Evolutionary conservation across 2,797 vertebrate genomes (phyloP).

Genomic region (Phrynocephalus forsythii): DNA sequence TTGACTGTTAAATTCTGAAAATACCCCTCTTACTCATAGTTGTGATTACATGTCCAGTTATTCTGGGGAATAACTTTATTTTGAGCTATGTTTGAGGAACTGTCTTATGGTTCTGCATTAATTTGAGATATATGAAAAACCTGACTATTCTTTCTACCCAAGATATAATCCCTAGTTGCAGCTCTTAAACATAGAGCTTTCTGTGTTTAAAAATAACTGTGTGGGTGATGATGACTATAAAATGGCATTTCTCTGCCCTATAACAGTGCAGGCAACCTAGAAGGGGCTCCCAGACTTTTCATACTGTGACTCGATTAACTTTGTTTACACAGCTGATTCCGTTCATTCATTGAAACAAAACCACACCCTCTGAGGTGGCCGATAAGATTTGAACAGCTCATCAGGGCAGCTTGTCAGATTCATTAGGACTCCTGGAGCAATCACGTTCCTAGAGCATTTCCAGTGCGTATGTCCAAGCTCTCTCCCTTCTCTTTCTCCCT

Average conservation of each 20-base stretch:
- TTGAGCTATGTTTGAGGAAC: neutral
- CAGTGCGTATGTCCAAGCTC: conserved; percentile 29
- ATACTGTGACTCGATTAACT: conserved; percentile 73
- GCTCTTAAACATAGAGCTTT: neutral
- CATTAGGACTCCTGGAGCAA: conserved; percentile 55
- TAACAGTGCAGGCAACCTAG: conserved; percentile 58
- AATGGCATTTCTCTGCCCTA: conserved; percentile 62
- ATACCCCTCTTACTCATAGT: conserved; percentile 36
- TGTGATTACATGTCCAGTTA: conserved; percentile 22
- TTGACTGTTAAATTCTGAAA: conserved; percentile 16
- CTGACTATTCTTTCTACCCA: conserved; percentile 19
- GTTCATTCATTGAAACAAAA: conserved; percentile 78
- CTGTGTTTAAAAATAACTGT: conserved; percentile 24
- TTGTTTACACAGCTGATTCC: conserved; percentile 75
- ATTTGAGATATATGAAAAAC: conserved; percentile 42
- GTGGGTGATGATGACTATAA: conserved; percentile 27
- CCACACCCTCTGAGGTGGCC: conserved; percentile 66
- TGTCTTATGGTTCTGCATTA: conserved; percentile 44
- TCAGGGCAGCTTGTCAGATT: conserved; percentile 64
- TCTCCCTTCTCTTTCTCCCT: too few species aligned
- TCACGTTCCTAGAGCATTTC: conserved; percentile 57
- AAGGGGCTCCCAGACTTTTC: conserved; percentile 70
- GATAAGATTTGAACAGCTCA: conserved; percentile 70
- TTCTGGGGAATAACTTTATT: conserved; percentile 35
- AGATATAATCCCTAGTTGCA: neutral